Base-by-base conservation (phyloP, 2,888 invertebrate genomes). In the Eudemis profundana region DNA sequence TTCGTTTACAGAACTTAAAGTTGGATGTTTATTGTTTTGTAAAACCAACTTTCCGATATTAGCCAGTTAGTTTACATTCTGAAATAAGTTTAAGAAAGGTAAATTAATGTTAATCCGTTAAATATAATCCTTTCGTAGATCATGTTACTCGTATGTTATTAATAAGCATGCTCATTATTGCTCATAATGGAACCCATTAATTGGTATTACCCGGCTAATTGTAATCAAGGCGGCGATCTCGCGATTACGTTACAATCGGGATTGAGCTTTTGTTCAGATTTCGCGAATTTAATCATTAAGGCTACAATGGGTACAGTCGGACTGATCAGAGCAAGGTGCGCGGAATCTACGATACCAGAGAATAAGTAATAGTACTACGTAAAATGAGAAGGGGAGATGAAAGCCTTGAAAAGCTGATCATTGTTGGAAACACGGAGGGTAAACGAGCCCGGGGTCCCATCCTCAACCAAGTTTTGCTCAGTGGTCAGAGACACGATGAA, bases 201-300 rank as follows among this genome's bases (percentile, higher is more conserved):
- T 17, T 17, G 29, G 10, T 15, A 12, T 17, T 29, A 12, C 29
- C 7, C 29, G 15, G 12, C 49, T 50, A n/a, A 36, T 17, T 51
- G 17, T 7, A 36, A 19, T 19, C 17, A 17, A 47, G 29, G 33
- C 19, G n/a, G 2, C 50, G n/a, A 51, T 51, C n/a, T 46, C 23
- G 23, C 23, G 33, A 33, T 33, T 21, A 51, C n/a, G 4, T 50
- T 33, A 51, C 19, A 36, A 50, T 50, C 50, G 7, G 12, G 12
- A 33, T 33, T 33, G 15, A 27, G 4, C 15, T 4, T 17, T 51
- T 49, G 49, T 49, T 49, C 10, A 1, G 33, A 29, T 8, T 27
- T 49, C 1, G 8, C 4, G 19, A 19, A n/a, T 33, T 33, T 33
- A 36, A 19, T 51, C 2, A 17, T 47, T 27, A 27, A 47, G 47